Base-by-base conservation (phyloP, 2,113 vertebrate species). In the Hippocampus barbouri region DNA sequence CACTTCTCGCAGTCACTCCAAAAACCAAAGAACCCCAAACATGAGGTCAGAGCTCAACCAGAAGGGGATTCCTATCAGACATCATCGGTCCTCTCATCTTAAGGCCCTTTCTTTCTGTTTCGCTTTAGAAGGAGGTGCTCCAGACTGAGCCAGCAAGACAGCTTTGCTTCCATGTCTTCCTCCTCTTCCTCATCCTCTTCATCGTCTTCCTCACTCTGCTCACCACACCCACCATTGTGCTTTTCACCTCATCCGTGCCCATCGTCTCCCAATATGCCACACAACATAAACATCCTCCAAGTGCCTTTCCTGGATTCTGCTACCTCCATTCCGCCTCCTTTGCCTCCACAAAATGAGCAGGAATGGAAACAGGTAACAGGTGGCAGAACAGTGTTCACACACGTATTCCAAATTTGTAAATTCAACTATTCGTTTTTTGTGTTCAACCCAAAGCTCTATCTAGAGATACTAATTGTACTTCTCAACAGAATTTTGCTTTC, bases 331-430 rank as follows among this genome's bases (percentile, higher is more conserved):
- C 57, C 88, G 27, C 70, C 77, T 38, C 86, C 90, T 11, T 88
- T 90, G 1, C 54, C 92, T 41, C 79, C 86, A 20, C 81, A 89
- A 16, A 81, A 86, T 2, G 91, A 93, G 38, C 79, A 85, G 43
- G 95, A 97, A 59, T 96, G 96, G 96, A 94, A 96, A 78, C 97
- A 99, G 91, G 97, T 98, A 96, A 78, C 97, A 98, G 15, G 21
- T 72, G 21, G 5, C 10, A 56, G 7, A 2, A n/a, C 20, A 56
- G 20, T 56, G 20, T 56, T n/a, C 5, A 11, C 56, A 5, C 11
- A 57, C 10, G 4, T 25, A 12, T 57, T 57, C 11, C 4, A 3
- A 11, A 57, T 57, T 27, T 25, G 10, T 12, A 25, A 23, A 56
- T 56, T 56, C 21, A 56, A n/a, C 54, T 23, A 25, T 23, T 64